Conservation (phyloP, 2,113 vertebrate species). For the Sphyrna mokarran region DNA sequence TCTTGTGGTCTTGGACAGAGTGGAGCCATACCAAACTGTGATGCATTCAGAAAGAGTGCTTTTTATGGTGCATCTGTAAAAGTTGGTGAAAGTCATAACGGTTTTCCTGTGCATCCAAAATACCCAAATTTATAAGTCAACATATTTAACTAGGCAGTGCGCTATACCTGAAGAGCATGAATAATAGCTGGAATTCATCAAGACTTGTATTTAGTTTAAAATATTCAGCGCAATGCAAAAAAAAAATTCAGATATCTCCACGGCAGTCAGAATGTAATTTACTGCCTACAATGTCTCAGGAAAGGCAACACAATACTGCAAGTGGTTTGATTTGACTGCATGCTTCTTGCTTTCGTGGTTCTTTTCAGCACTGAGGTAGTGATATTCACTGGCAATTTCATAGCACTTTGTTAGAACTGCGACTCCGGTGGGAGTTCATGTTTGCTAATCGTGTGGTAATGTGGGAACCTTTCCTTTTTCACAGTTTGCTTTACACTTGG, state of each 20-base stretch:
- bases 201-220: not conserved
- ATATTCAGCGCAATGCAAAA: not conserved
- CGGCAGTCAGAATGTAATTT: slow-evolving; percentile 9
- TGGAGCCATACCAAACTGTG: no score
- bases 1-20: no score
- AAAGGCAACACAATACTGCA: slow-evolving; percentile 8
- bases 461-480: slow-evolving; percentile 1
- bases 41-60: no score
- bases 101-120: not conserved
- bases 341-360: not conserved
- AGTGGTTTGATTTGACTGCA: not conserved
- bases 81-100: no score
- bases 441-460: not conserved
- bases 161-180: not conserved
- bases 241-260: slow-evolving; percentile 1
- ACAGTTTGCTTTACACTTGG: slow-evolving; percentile 15
- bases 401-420: slow-evolving; percentile 3
- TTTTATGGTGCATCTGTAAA: no score
- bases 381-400: slow-evolving; percentile 7
- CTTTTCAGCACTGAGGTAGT: not conserved
- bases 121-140: not conserved
- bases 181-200: not conserved
- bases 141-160: not conserved
- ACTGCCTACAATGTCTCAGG: not conserved
- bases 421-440: not conserved